Evolutionary conservation across 2,113 vertebrate genomes (phyloP), one percentile per base, ranked within the genome.

Genomic region (Siniperca knerii): DNA sequence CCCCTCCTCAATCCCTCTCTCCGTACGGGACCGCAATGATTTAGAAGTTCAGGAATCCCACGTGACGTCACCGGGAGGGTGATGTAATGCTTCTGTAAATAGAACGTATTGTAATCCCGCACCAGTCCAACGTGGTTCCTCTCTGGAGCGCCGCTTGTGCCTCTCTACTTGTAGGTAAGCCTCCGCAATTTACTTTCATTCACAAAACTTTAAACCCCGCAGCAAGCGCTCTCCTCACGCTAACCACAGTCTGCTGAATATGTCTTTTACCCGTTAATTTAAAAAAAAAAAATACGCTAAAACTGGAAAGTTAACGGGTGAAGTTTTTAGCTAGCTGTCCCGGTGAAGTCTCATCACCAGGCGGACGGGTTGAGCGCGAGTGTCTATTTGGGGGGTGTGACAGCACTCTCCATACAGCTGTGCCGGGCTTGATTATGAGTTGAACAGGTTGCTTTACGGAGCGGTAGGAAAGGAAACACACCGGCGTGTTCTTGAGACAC

Each of bases 71-170:
- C 97, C 96, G 85, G 76, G 93, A 46, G 96, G 97, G 94, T 98
- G 98, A 99, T 98, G 98, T 99, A 99, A 99, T 98, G 98, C 97
- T 95, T 95, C 98, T 99, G 97, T 98, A 98, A 99, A 99, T 99
- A 99, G 98, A 97, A 92, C 95, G 97, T 97, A 98, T 97, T 97
- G 98, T 98, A 98, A 98, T 98, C 97, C 96, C 96, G 96, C 95
- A 96, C 97, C 97, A 98, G 97, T 98, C 96, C 97, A 97, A 97
- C 97, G 98, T 98, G 97, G 97, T 98, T 97, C 97, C 97, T 97
- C 97, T 95, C 93, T 91, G 95, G 92, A 97, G 96, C 96, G 95
- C 95, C 86, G 96, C 96, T 97, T 90, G 95, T 96, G 95, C 75
- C 85, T 92, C 96, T 96, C 95, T 92, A 93, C 96, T 96, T 93